These are phyloP conservation scores for Thera britannica DNA, from an alignment of 2,888 invertebrate species.

Conservation along the genomic window DNA sequence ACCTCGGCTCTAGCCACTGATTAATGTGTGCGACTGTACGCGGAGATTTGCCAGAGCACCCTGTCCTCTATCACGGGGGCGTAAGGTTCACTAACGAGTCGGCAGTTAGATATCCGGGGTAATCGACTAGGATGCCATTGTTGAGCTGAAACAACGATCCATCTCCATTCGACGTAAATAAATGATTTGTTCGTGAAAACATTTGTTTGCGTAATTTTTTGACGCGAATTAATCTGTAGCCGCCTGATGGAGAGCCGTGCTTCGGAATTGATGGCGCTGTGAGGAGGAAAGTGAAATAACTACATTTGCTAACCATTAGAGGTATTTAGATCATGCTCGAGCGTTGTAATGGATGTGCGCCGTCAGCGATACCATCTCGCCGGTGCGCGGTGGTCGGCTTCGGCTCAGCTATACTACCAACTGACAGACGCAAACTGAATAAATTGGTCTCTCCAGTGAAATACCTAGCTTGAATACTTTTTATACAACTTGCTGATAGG, in stretches of 20 bases:
- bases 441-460: background rate
- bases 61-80: conserved; percentile 7
- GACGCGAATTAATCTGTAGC: conserved; percentile 40
- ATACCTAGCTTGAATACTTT: background rate
- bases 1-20: conserved; percentile 33
- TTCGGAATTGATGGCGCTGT: conserved; percentile 1
- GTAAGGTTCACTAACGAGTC: conserved; percentile 8
- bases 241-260: conserved; percentile 19
- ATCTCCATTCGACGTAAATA: conserved; percentile 36
- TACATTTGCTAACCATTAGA: conserved; percentile 12
- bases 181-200: conserved; percentile 38
- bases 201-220: conserved; percentile 42
- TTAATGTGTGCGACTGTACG: conserved; percentile 23
- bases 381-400: no score
- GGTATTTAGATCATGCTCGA: conserved; percentile 17
- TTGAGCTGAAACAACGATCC: conserved; percentile 24
- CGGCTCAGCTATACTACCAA: background rate
- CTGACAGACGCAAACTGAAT: background rate
- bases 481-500: no score
- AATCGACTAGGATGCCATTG: conserved; percentile 35
- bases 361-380: background rate
- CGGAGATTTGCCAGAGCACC: background rate
- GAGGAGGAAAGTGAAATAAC: conserved; percentile 14
- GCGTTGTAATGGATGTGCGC: background rate
- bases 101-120: conserved; percentile 1